These are phyloP conservation scores for Cerceris rybyensis DNA, from an alignment of 2,888 invertebrate species.

Conservation along the genomic window DNA sequence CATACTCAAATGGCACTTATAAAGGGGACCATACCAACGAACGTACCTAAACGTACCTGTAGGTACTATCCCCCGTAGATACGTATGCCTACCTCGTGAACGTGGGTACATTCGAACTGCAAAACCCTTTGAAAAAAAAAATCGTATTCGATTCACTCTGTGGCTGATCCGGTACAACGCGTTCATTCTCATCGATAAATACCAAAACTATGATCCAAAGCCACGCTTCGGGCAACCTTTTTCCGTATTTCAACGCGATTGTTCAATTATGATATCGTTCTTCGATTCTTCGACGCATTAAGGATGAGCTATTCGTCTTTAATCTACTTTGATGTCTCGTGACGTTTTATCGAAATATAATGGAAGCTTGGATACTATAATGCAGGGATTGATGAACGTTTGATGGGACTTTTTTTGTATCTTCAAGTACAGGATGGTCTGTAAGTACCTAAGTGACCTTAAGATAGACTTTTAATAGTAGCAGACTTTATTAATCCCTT, in stretches of 20 bases:
- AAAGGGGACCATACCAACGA: constrained; percentile 49
- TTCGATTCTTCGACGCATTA: constrained; percentile 16
- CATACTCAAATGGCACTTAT: constrained; percentile 57
- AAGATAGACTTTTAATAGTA: no score
- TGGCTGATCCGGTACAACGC: constrained; percentile 54
- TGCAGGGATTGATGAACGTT: no score
- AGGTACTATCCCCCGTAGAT: constrained; percentile 40
- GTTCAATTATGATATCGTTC: constrained; percentile 38
- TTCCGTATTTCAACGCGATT: constrained; percentile 30
- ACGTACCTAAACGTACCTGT: constrained; percentile 49
- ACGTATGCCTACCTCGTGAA: constrained; percentile 23
- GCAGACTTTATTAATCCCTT: no score
- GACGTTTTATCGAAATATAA: no score
- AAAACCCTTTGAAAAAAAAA: constrained; percentile 52
- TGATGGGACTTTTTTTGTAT: no score
- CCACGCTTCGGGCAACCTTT: constrained; percentile 56
- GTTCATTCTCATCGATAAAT: constrained; percentile 52
- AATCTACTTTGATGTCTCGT: no score
- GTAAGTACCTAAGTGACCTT: no score
- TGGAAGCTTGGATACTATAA: no score
- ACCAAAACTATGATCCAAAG: constrained; percentile 51
- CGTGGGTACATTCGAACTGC: constrained; percentile 48
- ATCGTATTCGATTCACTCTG: constrained; percentile 47
- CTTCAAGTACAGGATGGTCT: no score
- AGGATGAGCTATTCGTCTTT: no score